Percentiles rank a stretch among this genome's conserved stretches.
Conservation (phyloP, 1,140 invertebrate species). For the Apis cerana region DNA sequence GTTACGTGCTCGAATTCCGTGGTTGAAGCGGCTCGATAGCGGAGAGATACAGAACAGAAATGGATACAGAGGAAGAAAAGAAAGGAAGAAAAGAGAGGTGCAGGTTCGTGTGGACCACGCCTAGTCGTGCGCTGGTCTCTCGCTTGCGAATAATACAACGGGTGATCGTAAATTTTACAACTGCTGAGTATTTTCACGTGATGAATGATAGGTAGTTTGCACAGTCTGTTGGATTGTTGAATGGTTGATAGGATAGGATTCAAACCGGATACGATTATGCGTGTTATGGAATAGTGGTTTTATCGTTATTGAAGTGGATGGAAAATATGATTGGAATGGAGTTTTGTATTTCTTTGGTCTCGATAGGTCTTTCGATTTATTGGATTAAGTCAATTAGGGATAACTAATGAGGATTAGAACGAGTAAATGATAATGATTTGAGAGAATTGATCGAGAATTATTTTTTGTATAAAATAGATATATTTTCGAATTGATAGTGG, state of each 20-base stretch:
- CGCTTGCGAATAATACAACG: constrained; percentile 45
- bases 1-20: constrained; percentile 9
- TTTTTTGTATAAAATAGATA: too few species aligned
- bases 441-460: too few species aligned
- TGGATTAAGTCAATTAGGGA: too few species aligned
- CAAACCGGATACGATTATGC: constrained; percentile 44
- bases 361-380: too few species aligned
- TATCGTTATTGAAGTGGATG: neutral
- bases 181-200: constrained; percentile 4
- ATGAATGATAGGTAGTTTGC: neutral
- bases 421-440: too few species aligned
- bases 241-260: neutral
- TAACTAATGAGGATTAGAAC: too few species aligned
- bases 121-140: constrained; percentile 64
- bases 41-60: constrained; percentile 24
- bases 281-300: constrained; percentile 14
- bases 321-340: neutral
- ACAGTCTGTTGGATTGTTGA: neutral
- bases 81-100: constrained; percentile 49
- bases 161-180: constrained; percentile 51
- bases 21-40: constrained; percentile 28
- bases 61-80: constrained; percentile 28
- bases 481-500: too few species aligned
- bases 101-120: constrained; percentile 65
- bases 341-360: neutral